Percentiles rank a stretch among this genome's conserved stretches.
Conservation (phyloP, 2,113 vertebrate genomes). For the Chamaetylas fuelleborni region DNA sequence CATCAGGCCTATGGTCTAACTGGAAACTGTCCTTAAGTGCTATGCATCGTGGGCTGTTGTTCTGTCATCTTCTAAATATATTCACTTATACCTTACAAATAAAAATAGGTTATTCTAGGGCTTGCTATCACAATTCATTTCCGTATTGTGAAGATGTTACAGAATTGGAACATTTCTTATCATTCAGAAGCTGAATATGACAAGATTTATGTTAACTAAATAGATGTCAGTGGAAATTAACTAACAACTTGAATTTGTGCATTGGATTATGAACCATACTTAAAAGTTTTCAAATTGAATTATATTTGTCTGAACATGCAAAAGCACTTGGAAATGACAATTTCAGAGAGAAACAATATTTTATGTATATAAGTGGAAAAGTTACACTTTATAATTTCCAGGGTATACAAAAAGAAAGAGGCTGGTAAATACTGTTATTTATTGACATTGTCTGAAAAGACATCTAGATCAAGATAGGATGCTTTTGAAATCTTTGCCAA, state of each 20-base stretch:
- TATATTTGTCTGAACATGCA: not conserved
- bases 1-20: not conserved
- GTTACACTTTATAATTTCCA: not conserved
- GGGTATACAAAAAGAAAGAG: not conserved
- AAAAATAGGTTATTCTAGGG: not conserved
- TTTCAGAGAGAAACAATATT: not conserved
- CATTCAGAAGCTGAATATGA: not conserved
- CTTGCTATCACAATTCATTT: not conserved
- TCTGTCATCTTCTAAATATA: not conserved
- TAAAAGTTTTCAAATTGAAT: not conserved
- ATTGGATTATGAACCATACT: not conserved
- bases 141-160: not conserved
- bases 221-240: not conserved
- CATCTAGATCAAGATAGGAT: not conserved
- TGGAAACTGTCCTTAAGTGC: not conserved
- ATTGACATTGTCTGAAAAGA: not conserved
- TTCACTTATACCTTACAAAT: not conserved
- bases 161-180: not conserved
- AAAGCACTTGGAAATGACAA: not conserved
- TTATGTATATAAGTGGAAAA: not conserved
- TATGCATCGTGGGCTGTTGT: not conserved
- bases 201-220: not conserved
- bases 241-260: not conserved
- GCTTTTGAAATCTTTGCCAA: not conserved
- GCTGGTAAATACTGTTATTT: not conserved